These are phyloP conservation scores for Nephrotoma appendiculata DNA, from an alignment of 2,888 invertebrate species.

Conservation along the genomic window DNA sequence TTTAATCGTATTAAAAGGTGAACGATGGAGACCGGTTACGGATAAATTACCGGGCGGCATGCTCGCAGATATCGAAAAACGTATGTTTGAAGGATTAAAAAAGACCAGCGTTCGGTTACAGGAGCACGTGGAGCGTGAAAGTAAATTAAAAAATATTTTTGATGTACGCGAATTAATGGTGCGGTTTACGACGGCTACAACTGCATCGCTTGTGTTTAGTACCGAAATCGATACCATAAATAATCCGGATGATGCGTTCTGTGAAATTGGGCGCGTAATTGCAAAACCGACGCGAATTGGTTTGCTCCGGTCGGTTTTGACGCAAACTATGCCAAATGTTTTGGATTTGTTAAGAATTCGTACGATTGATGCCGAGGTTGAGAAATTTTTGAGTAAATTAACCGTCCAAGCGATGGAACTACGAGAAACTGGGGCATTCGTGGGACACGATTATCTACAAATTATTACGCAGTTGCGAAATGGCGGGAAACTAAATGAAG, in stretches of 20 bases:
- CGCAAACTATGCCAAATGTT: neutral
- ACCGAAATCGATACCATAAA: neutral
- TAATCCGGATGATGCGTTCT: neutral
- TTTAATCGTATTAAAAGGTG: neutral
- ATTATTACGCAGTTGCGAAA: neutral
- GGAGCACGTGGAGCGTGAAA: neutral
- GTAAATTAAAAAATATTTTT: neutral
- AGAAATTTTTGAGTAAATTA: neutral
- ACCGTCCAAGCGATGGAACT: neutral
- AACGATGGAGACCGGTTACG: neutral
- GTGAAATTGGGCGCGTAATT: neutral
- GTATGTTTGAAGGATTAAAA: neutral
- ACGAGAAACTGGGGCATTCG: neutral
- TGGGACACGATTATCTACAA: neutral
- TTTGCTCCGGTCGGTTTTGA: neutral
- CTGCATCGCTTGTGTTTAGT: neutral
- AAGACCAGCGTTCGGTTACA: neutral
- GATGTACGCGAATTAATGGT: neutral
- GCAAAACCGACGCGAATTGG: neutral
- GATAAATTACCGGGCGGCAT: neutral
- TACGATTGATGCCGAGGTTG: neutral
- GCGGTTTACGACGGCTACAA: neutral
- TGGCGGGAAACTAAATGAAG: neutral
- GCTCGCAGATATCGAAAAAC: neutral
- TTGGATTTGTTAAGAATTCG: neutral